Percentiles rank a stretch among this genome's conserved stretches.
phyloP scores from a whole-genome alignment of 2,888 invertebrate species.

The Chelonus formosanus region DNA sequence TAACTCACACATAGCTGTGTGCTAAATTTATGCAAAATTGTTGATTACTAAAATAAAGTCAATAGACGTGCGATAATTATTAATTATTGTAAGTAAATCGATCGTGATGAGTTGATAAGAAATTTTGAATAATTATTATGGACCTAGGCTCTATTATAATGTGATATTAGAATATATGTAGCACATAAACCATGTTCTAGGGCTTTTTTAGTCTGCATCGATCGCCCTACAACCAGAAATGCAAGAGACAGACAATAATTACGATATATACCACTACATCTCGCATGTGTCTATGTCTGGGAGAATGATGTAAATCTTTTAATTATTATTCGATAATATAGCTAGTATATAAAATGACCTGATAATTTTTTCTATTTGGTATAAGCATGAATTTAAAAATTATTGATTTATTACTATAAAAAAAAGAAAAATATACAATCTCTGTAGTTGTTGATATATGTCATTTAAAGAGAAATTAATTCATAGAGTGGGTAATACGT shows the following conservation, averaged over 20 bases:
- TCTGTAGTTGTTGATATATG: neutral
- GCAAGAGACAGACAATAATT: slow-evolving; percentile 3
- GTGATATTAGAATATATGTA: neutral
- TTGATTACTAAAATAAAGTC: too few relatives aligned
- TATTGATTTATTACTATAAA: neutral
- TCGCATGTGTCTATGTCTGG: neutral
- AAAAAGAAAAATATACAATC: neutral
- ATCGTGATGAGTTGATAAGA: too few relatives aligned
- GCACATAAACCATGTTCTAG: slow-evolving; percentile 20
- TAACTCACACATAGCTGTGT: too few relatives aligned
- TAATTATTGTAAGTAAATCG: too few relatives aligned
- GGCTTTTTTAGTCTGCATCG: slow-evolving; percentile 29
- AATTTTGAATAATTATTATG: slow-evolving; percentile 10
- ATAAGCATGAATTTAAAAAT: slow-evolving; percentile 1
- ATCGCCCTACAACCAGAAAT: slow-evolving; percentile 22
- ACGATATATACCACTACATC: neutral
- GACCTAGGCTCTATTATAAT: neutral
- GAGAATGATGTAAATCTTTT: neutral
- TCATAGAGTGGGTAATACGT: neutral
- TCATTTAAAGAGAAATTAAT: slow-evolving; percentile 8
- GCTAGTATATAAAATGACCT: neutral
- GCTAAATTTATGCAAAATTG: too few relatives aligned
- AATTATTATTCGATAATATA: too few relatives aligned
- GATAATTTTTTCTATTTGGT: neutral
- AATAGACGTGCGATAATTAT: too few relatives aligned